These are phyloP conservation scores for Drosophila melanocephala DNA, from an alignment of 2,888 invertebrate genomes.

Conservation along the genomic window DNA sequence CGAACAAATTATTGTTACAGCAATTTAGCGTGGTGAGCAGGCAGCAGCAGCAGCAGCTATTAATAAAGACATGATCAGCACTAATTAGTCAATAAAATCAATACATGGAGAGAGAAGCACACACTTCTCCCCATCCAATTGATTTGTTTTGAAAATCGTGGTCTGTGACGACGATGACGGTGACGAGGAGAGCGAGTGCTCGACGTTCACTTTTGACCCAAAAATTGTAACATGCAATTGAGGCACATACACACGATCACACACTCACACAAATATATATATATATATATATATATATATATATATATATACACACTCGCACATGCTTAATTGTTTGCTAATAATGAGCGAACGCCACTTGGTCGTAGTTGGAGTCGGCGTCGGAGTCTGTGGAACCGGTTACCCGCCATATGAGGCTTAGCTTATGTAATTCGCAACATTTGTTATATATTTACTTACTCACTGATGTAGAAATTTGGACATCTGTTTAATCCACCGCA, in stretches of 20 bases:
- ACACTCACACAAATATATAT: slow-evolving; percentile 12
- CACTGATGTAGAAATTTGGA: slow-evolving; percentile 78
- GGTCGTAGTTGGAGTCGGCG: slow-evolving; percentile 18
- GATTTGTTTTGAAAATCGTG: slow-evolving; percentile 28
- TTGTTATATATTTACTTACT: slow-evolving; percentile 41
- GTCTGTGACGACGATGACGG: slow-evolving; percentile 11
- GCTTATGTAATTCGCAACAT: slow-evolving; percentile 63
- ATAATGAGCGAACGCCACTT: slow-evolving; percentile 51
- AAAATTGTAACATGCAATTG: slow-evolving; percentile 81
- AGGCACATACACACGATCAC: slow-evolving; percentile 30
- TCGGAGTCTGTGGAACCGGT: slow-evolving; percentile 66
- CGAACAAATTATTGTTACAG: slow-evolving; percentile 20
- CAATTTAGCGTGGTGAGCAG: slow-evolving; percentile 17
- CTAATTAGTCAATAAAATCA: slow-evolving; percentile 40
- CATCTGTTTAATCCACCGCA: slow-evolving; percentile 82
- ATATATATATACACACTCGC: slow-evolving; percentile 9
- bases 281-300: slow-evolving; percentile 1
- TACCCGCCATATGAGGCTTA: slow-evolving; percentile 37
- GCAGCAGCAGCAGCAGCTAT: background rate
- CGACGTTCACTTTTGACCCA: slow-evolving; percentile 85
- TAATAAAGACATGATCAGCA: slow-evolving; percentile 18
- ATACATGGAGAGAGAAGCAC: slow-evolving; percentile 22
- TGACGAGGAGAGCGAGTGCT: slow-evolving; percentile 23
- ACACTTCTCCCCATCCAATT: slow-evolving; percentile 41
- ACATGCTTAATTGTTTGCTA: slow-evolving; percentile 63